Base-by-base conservation (phyloP, 35 echinoderm and acorn worm genomes). In the Acanthaster planci region DNA sequence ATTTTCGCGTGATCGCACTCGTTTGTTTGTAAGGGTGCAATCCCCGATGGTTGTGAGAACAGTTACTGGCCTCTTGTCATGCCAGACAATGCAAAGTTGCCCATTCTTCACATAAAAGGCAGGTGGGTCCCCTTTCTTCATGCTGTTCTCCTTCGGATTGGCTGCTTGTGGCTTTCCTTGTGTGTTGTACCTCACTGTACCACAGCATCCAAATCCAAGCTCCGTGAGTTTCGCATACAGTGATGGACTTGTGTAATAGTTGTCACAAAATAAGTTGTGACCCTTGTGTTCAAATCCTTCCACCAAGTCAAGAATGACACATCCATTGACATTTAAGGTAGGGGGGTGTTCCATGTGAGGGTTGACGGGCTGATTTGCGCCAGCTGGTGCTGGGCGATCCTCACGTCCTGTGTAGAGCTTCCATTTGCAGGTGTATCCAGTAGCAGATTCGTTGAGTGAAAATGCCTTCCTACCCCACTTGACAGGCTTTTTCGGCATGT, bases 401-500 rank as follows among this genome's bases (percentile, higher is more conserved):
- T 77, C 72, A 6, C 72, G 26, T 2, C 72, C 72, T 22, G 72
- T 77, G 72, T 77, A 77, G 1, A 77, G 26, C 10, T 77, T 77
- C 72, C 26, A 32, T 1, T 14, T 27, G 17, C 26, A 32, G 1
- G 72, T 77, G 72, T 77, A 77, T 16, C 72, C 72, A 2, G 72
- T 77, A 1, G 26, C 15, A 17, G 72, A 77, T 27, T 77, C 72
- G 72, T 38, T 32, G 2, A 77, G 37, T 2, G 72, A 29, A 12
- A 77, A 77, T 22, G 72, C 72, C 17, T 77, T 77, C 37, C 19
- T 77, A 1, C 72, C 72, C 72, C 72, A 77, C 37, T 77, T 77
- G 1, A 77, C 37, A 2, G 72, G 72, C 1, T 77, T 77, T 38
- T 77, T 77, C 1, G 72, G 72, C 72, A 77, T 77, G 72, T 77